Evolutionary conservation across 2,797 vertebrate genomes (phyloP), one percentile per base, ranked within the genome.

Genomic region (Passerculus sandwichensis): DNA sequence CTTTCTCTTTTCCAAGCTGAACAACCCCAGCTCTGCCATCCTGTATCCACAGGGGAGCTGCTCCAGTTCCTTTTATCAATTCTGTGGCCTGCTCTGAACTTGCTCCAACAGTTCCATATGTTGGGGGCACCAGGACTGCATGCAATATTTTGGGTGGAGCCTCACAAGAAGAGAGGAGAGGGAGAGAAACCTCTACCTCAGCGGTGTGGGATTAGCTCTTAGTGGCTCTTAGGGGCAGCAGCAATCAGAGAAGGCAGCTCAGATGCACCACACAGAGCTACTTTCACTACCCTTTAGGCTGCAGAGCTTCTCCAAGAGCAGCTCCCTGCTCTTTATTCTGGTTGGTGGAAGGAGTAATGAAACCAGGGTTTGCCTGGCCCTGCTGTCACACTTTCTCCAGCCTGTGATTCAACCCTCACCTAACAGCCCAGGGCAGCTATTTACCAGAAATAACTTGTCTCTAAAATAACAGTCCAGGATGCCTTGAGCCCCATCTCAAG

Each of bases 231-330:
- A 93, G 82, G 78, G 86, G 88, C 88, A 96, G 54, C 32, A 88
- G 70, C 36, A 71, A 73, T 50, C 79, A 78, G 75, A 88, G 89
- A 94, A 83, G 75, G 84, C 79, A 83, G 85, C 50, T 95, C 91
- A 93, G 88, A 93, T 89, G 87, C 13, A 93, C 81, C 21, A 47
- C 6, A 30, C 83, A 95, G 79, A 85, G 88, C 83, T 83, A 90
- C 90, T 94, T 95, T 90, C 40, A 69, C 80, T 85, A 91, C 87
- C 60, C 75, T n/a, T 82, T 88, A 94, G 86, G 85, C 91, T 84
- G 86, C 84, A 86, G 91, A 61, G 89, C 51, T 92, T 80, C 94
- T 97, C 91, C 85, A 78, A 91, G 89, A 93, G 84, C 65, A 92
- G 80, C 48, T 92, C 73, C 11, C 77, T 94, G 85, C 34, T 80